Evolutionary conservation across 2,888 invertebrate species (phyloP).

Genomic region (Rotaria socialis): DNA sequence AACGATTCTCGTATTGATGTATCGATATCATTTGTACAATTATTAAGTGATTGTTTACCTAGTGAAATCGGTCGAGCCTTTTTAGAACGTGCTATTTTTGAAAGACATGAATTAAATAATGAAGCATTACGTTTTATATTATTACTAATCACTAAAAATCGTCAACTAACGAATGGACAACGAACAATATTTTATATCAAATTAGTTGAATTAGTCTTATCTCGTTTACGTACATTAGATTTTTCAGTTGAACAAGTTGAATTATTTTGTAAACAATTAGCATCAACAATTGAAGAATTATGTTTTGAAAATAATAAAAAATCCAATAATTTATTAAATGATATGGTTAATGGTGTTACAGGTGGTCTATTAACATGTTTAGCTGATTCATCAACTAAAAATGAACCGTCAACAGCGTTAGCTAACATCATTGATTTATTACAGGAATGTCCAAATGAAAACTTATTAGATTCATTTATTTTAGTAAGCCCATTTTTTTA

Average conservation of each 20-base stretch:
- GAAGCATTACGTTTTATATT: slow-evolving; percentile 9
- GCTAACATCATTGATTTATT: slow-evolving; percentile 20
- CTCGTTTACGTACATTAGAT: slow-evolving; percentile 1
- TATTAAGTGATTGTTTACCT: slow-evolving; percentile 17
- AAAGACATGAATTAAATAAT: slow-evolving; percentile 17
- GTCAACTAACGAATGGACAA: not conserved
- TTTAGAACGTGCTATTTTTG: slow-evolving; percentile 2
- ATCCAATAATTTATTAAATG: not conserved
- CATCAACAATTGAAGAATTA: slow-evolving; percentile 19
- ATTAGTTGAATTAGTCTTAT: slow-evolving; percentile 17
- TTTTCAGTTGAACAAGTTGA: not conserved
- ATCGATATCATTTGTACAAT: not conserved
- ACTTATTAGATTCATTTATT: slow-evolving; percentile 30
- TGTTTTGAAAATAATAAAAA: not conserved
- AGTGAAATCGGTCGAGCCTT: not conserved
- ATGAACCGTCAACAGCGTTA: not conserved
- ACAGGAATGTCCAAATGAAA: slow-evolving; percentile 30
- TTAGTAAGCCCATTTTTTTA: not conserved
- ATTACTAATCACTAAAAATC: not conserved
- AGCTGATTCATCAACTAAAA: not conserved
- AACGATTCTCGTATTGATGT: slow-evolving; percentile 8
- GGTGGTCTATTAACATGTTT: slow-evolving; percentile 27
- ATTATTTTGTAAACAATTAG: slow-evolving; percentile 25
- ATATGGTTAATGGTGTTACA: slow-evolving; percentile 32
- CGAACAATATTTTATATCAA: slow-evolving; percentile 1